A percentile compares a stretch with the other conserved stretches of the same genome.
phyloP scores from a whole-genome alignment of 2,888 invertebrate genomes.

The Zele albiditarsus region DNA sequence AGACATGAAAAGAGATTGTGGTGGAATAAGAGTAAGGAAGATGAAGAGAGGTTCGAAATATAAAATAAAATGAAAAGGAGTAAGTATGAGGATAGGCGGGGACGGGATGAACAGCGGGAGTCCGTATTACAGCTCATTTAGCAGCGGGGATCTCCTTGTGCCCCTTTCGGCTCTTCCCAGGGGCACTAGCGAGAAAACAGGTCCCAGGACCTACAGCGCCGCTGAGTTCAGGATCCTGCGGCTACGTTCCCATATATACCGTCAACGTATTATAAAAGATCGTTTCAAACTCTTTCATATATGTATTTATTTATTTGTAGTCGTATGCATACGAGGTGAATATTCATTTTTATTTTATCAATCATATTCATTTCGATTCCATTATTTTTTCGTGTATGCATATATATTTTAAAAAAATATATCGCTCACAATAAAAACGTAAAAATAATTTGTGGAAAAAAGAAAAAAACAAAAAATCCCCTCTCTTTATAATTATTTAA shows the following conservation, averaged over 20 bases:
- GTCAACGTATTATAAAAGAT: constrained; percentile 38
- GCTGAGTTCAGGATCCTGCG: constrained; percentile 49
- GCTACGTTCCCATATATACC: constrained; percentile 54
- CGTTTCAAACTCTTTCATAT: neutral
- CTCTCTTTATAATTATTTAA: too few species aligned
- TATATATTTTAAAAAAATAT: too few species aligned
- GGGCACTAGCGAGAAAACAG: constrained; percentile 50
- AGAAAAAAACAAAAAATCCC: too few species aligned
- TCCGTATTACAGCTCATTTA: constrained; percentile 73
- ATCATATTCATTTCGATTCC: neutral
- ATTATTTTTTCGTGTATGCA: neutral
- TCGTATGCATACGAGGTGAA: neutral
- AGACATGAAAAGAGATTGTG: too few species aligned
- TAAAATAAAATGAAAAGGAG: constrained; percentile 32
- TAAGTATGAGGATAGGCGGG: constrained; percentile 43
- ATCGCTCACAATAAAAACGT: too few species aligned
- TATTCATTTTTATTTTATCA: neutral
- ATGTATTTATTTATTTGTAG: neutral
- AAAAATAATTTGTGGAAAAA: too few species aligned
- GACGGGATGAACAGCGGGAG: constrained; percentile 67
- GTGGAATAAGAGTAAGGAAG: constrained; percentile 44
- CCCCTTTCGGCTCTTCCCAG: constrained; percentile 48
- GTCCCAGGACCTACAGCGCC: constrained; percentile 58
- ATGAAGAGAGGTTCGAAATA: constrained; percentile 33
- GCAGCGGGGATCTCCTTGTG: constrained; percentile 67